Percentiles rank a stretch among this genome's conserved stretches.
Conservation (phyloP, 1,140 invertebrate genomes). For the Branchinecta lindahli region DNA sequence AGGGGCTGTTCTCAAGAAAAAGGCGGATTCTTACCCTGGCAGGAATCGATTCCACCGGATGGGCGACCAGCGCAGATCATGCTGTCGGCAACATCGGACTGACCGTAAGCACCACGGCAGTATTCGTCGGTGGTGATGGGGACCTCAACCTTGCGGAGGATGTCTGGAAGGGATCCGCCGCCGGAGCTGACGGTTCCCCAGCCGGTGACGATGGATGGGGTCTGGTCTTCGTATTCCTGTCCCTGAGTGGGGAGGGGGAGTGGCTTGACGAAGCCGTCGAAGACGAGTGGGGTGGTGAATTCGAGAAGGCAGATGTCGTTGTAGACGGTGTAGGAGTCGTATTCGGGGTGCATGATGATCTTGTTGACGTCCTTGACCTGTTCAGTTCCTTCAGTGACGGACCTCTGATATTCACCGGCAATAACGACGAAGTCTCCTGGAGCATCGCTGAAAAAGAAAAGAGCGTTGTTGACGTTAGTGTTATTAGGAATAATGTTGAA, state of each 20-base stretch:
- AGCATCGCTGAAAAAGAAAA: too few relatives aligned
- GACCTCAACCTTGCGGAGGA: slow-evolving; percentile 34
- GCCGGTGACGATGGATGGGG: slow-evolving; percentile 27
- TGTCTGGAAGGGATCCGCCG: slow-evolving; percentile 30
- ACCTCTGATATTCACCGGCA: slow-evolving; percentile 27
- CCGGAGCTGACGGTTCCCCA: slow-evolving; percentile 28
- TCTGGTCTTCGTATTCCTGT: slow-evolving; percentile 12
- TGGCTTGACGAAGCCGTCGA: slow-evolving; percentile 21
- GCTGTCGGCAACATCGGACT: slow-evolving; percentile 10
- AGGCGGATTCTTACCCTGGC: not conserved
- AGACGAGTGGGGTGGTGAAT: slow-evolving; percentile 23
- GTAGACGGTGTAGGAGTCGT: slow-evolving; percentile 23
- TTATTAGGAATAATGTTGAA: too few relatives aligned
- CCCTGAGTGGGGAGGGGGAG: slow-evolving; percentile 22
- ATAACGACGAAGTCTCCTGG: slow-evolving; percentile 22
- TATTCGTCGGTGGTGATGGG: slow-evolving; percentile 30
- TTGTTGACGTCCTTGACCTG: slow-evolving; percentile 24
- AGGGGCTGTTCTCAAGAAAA: too few relatives aligned
- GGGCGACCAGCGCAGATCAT: slow-evolving; percentile 24
- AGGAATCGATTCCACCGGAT: slow-evolving; percentile 14
- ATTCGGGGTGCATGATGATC: slow-evolving; percentile 26
- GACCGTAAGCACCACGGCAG: slow-evolving; percentile 29
- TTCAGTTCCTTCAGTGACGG: slow-evolving; percentile 24
- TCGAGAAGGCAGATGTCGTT: slow-evolving; percentile 26
- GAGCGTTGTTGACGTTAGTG: too few relatives aligned